A percentile compares a stretch with the other conserved stretches of the same genome.
Conservation (phyloP, 2,888 invertebrate genomes). For the Megastigmus dorsalis region DNA sequence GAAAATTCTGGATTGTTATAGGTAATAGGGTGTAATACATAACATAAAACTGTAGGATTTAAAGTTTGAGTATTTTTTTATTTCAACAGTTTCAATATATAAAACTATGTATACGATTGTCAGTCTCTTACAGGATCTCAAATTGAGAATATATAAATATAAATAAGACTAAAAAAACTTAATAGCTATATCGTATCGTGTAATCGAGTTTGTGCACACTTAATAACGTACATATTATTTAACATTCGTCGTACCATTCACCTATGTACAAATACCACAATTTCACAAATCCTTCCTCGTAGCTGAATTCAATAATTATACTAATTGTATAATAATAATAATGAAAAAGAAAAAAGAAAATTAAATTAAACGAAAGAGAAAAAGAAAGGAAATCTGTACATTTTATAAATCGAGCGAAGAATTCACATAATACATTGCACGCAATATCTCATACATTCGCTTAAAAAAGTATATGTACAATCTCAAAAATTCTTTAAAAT, state of each 20-base stretch:
- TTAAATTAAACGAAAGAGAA: too few relatives aligned
- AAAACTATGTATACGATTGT: constrained; percentile 38
- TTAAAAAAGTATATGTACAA: constrained; percentile 1
- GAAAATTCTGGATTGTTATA: too few relatives aligned
- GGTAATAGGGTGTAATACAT: neutral
- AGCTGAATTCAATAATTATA: neutral
- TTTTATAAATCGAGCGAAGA: neutral
- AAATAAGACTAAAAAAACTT: constrained; percentile 25
- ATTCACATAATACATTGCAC: neutral
- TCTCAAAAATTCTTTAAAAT: constrained; percentile 2
- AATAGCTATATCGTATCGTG: constrained; percentile 1
- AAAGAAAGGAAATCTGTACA: too few relatives aligned
- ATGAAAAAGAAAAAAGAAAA: too few relatives aligned
- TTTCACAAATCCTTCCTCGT: neutral
- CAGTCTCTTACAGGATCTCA: constrained; percentile 50
- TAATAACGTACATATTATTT: neutral
- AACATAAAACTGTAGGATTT: constrained; percentile 2
- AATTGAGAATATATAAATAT: constrained; percentile 30
- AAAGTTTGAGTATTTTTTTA: constrained; percentile 25
- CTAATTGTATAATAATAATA: neutral
- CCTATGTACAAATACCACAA: neutral
- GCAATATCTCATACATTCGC: neutral
- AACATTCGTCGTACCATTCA: neutral
- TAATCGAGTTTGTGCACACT: neutral
- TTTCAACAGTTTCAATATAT: constrained; percentile 36